Conservation (phyloP, 1,140 invertebrate species). For the Paralvinella palmiformis region DNA sequence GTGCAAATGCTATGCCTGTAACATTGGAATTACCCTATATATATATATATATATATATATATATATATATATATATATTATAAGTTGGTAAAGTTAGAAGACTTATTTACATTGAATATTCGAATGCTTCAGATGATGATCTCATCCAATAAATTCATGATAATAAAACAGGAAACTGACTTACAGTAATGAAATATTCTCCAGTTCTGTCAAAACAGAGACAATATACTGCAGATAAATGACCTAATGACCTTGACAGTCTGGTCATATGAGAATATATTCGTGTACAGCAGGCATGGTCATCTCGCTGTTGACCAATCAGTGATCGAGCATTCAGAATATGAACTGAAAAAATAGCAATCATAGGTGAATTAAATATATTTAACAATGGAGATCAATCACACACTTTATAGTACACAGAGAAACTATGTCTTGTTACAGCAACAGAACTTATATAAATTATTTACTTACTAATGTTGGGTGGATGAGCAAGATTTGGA, state of each 20-base stretch:
- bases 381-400: too few species aligned
- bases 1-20: too few species aligned
- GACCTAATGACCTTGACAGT: slow-evolving; percentile 77
- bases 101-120: too few species aligned
- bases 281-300: slow-evolving; percentile 61
- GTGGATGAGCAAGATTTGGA: slow-evolving; percentile 23
- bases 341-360: slow-evolving; percentile 53
- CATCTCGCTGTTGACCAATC: slow-evolving; percentile 58
- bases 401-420: too few species aligned
- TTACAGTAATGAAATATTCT: slow-evolving; percentile 82
- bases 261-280: slow-evolving; percentile 69
- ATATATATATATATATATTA: too few species aligned
- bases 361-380: background rate
- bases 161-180: too few species aligned
- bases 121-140: too few species aligned
- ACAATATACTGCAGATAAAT: slow-evolving; percentile 94
- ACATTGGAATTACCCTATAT: too few species aligned
- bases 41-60: too few species aligned
- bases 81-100: too few species aligned
- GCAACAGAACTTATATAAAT: background rate
- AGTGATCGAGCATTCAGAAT: slow-evolving; percentile 65
- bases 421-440: too few species aligned
- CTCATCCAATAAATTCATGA: too few species aligned
- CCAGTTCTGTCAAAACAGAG: slow-evolving; percentile 89
- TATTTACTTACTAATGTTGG: slow-evolving; percentile 28